Evolutionary conservation across 2,888 invertebrate genomes (phyloP), one percentile per base, ranked within the genome.

Genomic region (Plagodis pulveraria): DNA sequence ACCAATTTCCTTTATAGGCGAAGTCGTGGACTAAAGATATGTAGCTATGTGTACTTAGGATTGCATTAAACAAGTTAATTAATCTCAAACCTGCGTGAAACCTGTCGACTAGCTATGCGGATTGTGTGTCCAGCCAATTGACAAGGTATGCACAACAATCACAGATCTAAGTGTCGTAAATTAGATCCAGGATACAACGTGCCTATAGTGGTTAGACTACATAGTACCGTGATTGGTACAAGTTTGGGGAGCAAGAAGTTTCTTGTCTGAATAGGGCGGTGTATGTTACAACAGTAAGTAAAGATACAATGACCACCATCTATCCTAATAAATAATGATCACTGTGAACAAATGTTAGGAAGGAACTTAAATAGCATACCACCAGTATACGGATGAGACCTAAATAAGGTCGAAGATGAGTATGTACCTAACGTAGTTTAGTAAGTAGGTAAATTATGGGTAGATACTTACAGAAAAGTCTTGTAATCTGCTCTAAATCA

Each of bases 91-190:
- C 35, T 45, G 33, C 5, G 33, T 9, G 44, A 38, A 50, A 58
- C 53, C 58, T 53, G 58, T 58, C 53, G 8, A 8, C 50, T 7
- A 44, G 9, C 40, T 6, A 58, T 49, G 58, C 52, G 52, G 40
- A 49, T 51, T 42, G 38, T 41, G 41, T 48, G 45, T 50, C 41
- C 44, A 50, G 35, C 40, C 1, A 7, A 11, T 42, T 10, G 42
- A 34, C 50, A 32, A 44, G 22, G 48, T 41, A 57, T 48, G 49
- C 38, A 32, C 38, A 58, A 53, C 49, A 50, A 58, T 53, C 58
- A 45, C 32, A 22, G 58, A 53, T 53, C 58, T 49, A 41, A 45
- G 53, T 58, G 49, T 50, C 53, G 53, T 50, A 53, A 53, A 53
- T 58, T 38, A 52, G 48, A 48, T 49, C 40, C 52, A 41, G 56